Base-by-base conservation (phyloP, 2,888 invertebrate species). In the Caradrina kadenii region DNA sequence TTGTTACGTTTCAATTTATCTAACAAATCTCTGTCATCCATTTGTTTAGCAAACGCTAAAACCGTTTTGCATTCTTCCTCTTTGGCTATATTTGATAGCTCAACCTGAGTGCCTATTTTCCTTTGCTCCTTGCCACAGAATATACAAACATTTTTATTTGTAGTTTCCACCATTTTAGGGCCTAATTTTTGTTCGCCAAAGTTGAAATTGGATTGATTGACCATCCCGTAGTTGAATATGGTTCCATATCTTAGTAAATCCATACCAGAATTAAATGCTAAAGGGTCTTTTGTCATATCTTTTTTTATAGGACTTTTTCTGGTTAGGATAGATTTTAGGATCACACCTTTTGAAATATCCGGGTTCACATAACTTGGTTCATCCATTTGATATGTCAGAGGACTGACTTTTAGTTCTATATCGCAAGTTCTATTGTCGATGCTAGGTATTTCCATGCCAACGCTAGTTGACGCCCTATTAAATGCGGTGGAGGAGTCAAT, bases 301-400 rank as follows among this genome's bases (percentile, higher is more conserved):
- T 52, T 79, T 15, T 61, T 69, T 0, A 77, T 50, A 0, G 76
- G 76, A n/a, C 56, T 39, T 54, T 78, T 76, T 15, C 79, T 63
- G 7, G 74, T 76, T 15, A 76, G 6, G 2, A 76, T 74, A 0
- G 74, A 79, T 39, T 76, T 68, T 0, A 76, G 17, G 0, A 73
- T 73, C 0, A 76, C 60, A 0, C 76, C 72, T 49, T 69, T 11
- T 1, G 72, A 42, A 10, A 73, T 69, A 10, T 73, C 72, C 0
- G 72, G 76, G 3, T 73, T 76, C 1, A 73, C 48, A 8, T 76
- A 76, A 11, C 53, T 60, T 0, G 76, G 76, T n/a, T 73, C 76
- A 0, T 72, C 59, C 21, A 68, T 48, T 11, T 17, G n/a, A 1
- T 69, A 60, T 1, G 58, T 1, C 6, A 21, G 48, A 11, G 75